phyloP scores from a whole-genome alignment of 2,797 vertebrate genomes.

The Pygocentrus nattereri region DNA sequence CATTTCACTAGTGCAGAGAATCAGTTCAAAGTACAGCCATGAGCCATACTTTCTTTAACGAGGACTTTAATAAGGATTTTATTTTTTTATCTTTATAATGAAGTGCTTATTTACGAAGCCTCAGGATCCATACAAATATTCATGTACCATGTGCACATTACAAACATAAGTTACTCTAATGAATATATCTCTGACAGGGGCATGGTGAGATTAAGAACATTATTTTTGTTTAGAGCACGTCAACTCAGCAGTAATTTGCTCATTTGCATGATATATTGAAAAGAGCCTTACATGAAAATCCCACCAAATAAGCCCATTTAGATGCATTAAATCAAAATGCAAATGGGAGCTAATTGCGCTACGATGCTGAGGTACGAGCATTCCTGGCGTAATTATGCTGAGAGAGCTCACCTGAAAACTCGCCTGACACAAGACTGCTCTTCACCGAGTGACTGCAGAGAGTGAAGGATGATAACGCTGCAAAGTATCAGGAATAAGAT shows the following conservation, averaged over 20 bases:
- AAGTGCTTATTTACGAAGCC: constrained; percentile 49
- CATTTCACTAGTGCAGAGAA: constrained; percentile 27
- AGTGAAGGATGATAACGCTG: constrained; percentile 28
- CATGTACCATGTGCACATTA: constrained; percentile 11
- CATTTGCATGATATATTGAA: constrained; percentile 65
- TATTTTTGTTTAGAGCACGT: constrained; percentile 23
- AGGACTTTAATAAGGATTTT: background rate
- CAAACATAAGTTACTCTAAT: constrained; percentile 42
- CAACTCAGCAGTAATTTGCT: constrained; percentile 44
- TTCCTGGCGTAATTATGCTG: constrained; percentile 55
- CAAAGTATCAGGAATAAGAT: constrained; percentile 32
- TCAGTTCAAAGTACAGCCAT: constrained; percentile 34
- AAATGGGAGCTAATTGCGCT: constrained; percentile 70
- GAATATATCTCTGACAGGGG: constrained; percentile 41
- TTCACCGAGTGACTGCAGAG: constrained; percentile 7
- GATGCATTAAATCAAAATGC: constrained; percentile 72
- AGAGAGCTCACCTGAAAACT: constrained; percentile 62
- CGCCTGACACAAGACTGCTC: constrained; percentile 44
- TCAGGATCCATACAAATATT: constrained; percentile 38
- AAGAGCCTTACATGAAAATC: constrained; percentile 62
- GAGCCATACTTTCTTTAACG: constrained; percentile 22
- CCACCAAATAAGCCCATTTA: constrained; percentile 65
- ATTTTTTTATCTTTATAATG: constrained; percentile 38
- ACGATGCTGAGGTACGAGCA: constrained; percentile 59
- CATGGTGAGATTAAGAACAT: constrained; percentile 42